A percentile compares a stretch with the other conserved stretches of the same genome.
phyloP scores from a whole-genome alignment of 2,888 invertebrate genomes.

The Chydorus sphaericus region DNA sequence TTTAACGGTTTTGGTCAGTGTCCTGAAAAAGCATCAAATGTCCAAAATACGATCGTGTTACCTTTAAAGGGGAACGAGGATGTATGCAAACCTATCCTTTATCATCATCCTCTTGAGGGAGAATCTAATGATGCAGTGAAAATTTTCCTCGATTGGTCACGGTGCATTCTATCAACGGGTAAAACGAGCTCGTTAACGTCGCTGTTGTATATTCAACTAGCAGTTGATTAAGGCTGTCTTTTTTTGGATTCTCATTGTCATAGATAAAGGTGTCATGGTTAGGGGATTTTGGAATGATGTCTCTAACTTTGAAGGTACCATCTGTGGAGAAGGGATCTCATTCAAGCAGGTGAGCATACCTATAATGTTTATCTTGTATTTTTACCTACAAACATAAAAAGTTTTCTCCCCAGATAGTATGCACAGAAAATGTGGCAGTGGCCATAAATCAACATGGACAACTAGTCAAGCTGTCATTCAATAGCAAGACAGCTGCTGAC shows the following conservation, averaged over 20 bases:
- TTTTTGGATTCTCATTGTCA: not conserved
- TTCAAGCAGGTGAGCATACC: not conserved
- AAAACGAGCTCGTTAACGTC: too few species aligned
- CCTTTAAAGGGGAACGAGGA: not conserved
- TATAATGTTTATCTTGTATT: not conserved
- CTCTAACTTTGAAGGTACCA: not conserved
- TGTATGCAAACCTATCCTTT: not conserved
- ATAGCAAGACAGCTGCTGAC: not conserved
- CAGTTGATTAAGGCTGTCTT: not conserved
- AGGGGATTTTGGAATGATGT: slow-evolving; percentile 1
- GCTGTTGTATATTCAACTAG: too few species aligned
- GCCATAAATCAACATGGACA: not conserved
- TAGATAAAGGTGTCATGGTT: not conserved
- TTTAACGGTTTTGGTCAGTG: slow-evolving; percentile 6
- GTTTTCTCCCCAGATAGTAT: not conserved
- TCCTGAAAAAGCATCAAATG: not conserved
- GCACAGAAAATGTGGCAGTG: not conserved
- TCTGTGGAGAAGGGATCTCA: not conserved
- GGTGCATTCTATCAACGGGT: not conserved
- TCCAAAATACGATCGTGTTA: not conserved
- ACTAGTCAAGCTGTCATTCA: not conserved
- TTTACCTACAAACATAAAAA: not conserved
- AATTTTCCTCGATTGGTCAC: not conserved
- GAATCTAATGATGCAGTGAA: not conserved
- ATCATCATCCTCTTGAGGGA: too few species aligned